Evolutionary conservation across 1,140 invertebrate genomes (phyloP).

Genomic region (Bombus breviceps): DNA sequence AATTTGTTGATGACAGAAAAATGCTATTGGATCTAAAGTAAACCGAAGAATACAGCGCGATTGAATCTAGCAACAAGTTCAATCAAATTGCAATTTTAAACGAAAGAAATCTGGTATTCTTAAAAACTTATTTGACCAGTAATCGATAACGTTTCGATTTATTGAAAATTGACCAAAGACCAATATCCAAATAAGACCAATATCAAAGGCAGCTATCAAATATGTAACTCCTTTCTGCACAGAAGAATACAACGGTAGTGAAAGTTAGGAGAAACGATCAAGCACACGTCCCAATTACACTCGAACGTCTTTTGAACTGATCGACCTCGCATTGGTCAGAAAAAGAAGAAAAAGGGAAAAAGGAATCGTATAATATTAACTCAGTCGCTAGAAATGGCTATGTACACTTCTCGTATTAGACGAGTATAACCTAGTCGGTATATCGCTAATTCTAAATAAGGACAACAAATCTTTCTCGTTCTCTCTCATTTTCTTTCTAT

Average conservation of each 20-base stretch:
- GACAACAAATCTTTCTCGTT: neutral
- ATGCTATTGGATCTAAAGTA: no score
- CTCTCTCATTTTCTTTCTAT: neutral
- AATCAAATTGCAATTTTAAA: neutral
- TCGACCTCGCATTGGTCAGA: neutral
- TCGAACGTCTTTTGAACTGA: neutral
- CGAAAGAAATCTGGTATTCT: neutral
- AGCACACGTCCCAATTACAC: conserved; percentile 10
- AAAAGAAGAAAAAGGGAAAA: neutral
- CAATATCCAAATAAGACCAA: no score
- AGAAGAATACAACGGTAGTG: neutral
- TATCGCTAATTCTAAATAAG: conserved; percentile 18
- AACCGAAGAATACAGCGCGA: no score
- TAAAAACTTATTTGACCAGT: no score
- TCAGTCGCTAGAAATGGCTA: conserved; percentile 31
- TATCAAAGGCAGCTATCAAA: neutral
- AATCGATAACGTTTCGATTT: neutral
- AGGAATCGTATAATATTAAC: conserved; percentile 12
- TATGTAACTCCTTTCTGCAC: neutral
- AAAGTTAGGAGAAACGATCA: neutral
- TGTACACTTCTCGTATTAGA: conserved; percentile 33
- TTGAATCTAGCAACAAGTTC: neutral
- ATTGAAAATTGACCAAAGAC: neutral
- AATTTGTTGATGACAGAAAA: no score
- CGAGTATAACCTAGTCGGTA: neutral